phyloP scores from a whole-genome alignment of 1,140 invertebrate genomes.

The Trissolcus basalis region DNA sequence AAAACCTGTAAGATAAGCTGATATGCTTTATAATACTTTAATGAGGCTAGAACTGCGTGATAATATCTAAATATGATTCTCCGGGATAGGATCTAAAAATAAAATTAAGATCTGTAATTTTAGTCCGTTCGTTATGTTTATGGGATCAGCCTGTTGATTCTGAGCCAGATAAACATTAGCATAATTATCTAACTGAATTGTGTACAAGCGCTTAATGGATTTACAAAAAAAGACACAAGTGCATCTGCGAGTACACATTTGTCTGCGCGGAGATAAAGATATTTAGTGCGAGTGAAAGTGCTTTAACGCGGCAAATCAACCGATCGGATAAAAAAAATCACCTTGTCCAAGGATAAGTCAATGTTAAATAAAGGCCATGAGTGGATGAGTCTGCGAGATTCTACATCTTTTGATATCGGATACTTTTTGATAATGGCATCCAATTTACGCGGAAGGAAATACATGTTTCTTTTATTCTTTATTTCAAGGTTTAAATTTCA shows the following conservation, averaged over 20 bases:
- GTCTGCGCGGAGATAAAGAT: slow-evolving; percentile 12
- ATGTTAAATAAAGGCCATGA: slow-evolving; percentile 21
- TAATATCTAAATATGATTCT: slow-evolving; percentile 27
- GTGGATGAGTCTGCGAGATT: slow-evolving; percentile 24
- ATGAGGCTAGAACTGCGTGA: slow-evolving; percentile 12
- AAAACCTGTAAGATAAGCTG: slow-evolving; percentile 11
- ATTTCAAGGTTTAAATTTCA: slow-evolving; percentile 5
- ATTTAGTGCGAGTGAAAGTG: slow-evolving; percentile 47
- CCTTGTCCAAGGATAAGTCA: slow-evolving; percentile 26
- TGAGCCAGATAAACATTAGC: slow-evolving; percentile 1
- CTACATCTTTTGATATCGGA: slow-evolving; percentile 20
- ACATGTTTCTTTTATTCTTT: background rate
- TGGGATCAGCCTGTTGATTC: slow-evolving; percentile 28
- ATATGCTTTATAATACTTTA: slow-evolving; percentile 17
- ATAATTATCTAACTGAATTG: slow-evolving; percentile 4
- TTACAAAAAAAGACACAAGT: background rate
- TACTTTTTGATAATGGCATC: slow-evolving; percentile 20
- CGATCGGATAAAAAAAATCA: slow-evolving; percentile 32
- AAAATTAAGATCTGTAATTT: slow-evolving; percentile 8
- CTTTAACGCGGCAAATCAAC: slow-evolving; percentile 26
- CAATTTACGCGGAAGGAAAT: slow-evolving; percentile 23
- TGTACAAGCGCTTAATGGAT: no score
- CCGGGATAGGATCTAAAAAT: slow-evolving; percentile 18
- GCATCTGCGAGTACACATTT: slow-evolving; percentile 4
- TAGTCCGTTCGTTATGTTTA: slow-evolving; percentile 8